Conservation (phyloP, 2,797 vertebrate species). For the Aselliscus stoliczkanus region DNA sequence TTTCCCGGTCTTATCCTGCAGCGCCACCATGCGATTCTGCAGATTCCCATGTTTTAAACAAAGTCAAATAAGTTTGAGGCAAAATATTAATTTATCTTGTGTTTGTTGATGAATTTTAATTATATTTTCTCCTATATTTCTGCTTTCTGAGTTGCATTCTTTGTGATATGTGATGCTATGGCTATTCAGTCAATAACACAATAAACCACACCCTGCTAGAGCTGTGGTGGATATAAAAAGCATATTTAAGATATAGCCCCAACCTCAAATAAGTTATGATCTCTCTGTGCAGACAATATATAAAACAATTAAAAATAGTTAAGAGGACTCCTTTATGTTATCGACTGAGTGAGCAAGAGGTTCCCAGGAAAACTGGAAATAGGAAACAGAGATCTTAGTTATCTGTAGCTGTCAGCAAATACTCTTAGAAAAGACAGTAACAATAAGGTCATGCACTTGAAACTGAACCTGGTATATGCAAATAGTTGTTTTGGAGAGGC, state of each 20-base stretch:
- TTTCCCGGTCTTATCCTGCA: constrained; percentile 65
- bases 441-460: background rate
- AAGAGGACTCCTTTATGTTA: background rate
- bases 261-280: background rate
- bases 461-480: background rate
- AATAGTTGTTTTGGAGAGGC: background rate
- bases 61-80: background rate
- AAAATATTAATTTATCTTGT: background rate
- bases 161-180: background rate
- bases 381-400: background rate
- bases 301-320: background rate
- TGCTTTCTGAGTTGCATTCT: background rate
- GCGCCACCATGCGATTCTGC: constrained; percentile 59
- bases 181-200: background rate
- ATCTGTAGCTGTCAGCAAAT: background rate
- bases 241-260: background rate
- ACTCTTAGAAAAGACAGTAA: background rate
- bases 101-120: background rate
- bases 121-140: background rate
- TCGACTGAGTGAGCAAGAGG: background rate
- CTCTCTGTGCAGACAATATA: background rate
- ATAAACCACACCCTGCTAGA: background rate
- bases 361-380: background rate
- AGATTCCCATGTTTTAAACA: background rate
- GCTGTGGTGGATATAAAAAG: background rate